Evolutionary conservation across 2,888 invertebrate genomes (phyloP), one percentile per base, ranked within the genome.

Genomic region (Anagyrus pseudococci): DNA sequence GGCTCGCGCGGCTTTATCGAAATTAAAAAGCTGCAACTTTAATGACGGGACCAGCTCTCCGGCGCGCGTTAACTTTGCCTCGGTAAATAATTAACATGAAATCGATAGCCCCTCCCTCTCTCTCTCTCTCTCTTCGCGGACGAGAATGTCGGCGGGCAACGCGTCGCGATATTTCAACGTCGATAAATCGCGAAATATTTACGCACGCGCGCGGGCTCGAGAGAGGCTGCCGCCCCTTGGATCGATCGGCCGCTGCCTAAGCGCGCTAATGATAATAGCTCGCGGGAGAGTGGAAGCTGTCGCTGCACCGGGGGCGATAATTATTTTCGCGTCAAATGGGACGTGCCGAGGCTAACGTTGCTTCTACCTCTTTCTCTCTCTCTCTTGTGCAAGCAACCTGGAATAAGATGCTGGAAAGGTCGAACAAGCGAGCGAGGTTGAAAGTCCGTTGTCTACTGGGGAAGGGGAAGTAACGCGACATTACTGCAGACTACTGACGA

Each of bases 321-420:
- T 65, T 67, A 65, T 67, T 62, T 61, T 61, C 55, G 43, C 47
- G 49, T 56, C 55, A 56, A 54, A 56, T 62, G 50, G 56, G 56
- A 56, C 46, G 56, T 57, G 26, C 19, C 4, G 10, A 13, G 13
- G n/a, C 49, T 17, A 10, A n/a, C 20, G 13, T 10, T 10, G 19
- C 4, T n/a, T 43, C 33, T 4, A 23, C 15, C 26, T 33, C 43
- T 40, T 7, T 15, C 17, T 2, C 2, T 52, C 15, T 23, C 8
- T 4, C 4, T 4, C 6, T 29, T 7, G 29, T 29, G 29, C 29
- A 29, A 29, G 29, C 29, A 29, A 29, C 6, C 6, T 29, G 29
- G 10, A 29, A 29, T 29, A 10, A 7, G 10, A 10, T 10, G 29
- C 10, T 4, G 29, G 29, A 29, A n/a, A n/a, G n/a, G n/a, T n/a